Evolutionary conservation across 2,797 vertebrate genomes (phyloP), one percentile per base, ranked within the genome.

Genomic region (Falco rusticolus): DNA sequence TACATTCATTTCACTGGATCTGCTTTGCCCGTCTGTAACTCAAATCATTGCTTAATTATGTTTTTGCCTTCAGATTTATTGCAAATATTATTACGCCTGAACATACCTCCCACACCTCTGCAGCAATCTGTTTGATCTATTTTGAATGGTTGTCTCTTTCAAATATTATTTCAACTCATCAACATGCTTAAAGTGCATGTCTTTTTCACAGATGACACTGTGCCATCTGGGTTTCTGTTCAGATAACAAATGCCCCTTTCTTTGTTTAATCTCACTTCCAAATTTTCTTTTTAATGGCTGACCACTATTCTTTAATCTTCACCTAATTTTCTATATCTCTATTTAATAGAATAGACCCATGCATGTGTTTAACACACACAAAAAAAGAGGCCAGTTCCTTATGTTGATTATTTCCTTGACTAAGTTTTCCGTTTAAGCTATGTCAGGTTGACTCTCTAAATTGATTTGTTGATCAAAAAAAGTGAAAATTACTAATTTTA

Each of bases 361-460:
- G 95, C 80, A 41, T 18, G 43, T 45, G 43, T 45, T 45, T 45
- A 41, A 41, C 3, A 87, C 64, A 15, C 50, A 56, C 51, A 33
- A 59, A 61, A 48, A 29, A 51, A 43, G 70, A 91, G 78, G 72
- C 50, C 45, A 93, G 54, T 94, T 92, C 53, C 79, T 97, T 84
- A 92, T 43, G 37, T 54, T 91, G 66, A 16, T 70, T 82, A 31
- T 87, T 95, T 64, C 56, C 59, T 61, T 90, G 18, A 19, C 43
- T 91, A 51, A 79, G 17, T 60, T 56, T 69, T 83, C 57, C n/a
- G 34, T 76, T 57, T 47, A 54, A 83, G 6, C n/a, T 68, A 14
- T 33, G 22, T 41, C 61, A 74, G 16, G 25, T 33, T 85, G 18
- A 43, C 28, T 41, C 10, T 61, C 33, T 72, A 47, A 41, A 19